phyloP scores from a whole-genome alignment of 2,888 invertebrate genomes.

The Octonoba sinensis region DNA sequence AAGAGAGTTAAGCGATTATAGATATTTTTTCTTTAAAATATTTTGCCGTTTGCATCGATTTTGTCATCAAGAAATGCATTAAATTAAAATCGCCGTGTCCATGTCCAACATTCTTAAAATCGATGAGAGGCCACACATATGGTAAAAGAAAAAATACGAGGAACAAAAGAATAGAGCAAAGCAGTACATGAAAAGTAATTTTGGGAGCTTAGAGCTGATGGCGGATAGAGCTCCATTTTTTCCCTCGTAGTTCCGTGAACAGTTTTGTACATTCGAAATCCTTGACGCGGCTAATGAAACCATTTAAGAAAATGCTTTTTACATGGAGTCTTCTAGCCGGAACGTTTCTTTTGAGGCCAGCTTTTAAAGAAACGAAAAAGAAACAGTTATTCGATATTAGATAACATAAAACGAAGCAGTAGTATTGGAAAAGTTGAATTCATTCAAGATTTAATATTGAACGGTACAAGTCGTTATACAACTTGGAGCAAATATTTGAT shows the following conservation, averaged over 20 bases:
- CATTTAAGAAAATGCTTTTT: constrained; percentile 8
- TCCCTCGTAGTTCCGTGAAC: not conserved
- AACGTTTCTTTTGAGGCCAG: no score
- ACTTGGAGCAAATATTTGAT: no score
- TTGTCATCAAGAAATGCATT: constrained; percentile 47
- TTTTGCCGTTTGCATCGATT: constrained; percentile 28
- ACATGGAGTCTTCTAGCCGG: no score
- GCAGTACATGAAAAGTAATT: not conserved
- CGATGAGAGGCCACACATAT: not conserved
- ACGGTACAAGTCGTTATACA: no score
- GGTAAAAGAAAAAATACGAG: not conserved
- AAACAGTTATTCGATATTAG: no score
- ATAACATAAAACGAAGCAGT: no score
- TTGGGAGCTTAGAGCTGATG: constrained; percentile 9
- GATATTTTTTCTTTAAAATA: not conserved
- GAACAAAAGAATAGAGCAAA: not conserved
- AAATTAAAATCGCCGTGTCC: constrained; percentile 23
- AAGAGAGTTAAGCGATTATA: no score
- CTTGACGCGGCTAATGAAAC: constrained; percentile 13
- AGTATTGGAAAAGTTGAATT: no score
- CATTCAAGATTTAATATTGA: no score
- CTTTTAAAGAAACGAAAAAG: no score
- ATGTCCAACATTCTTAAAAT: not conserved
- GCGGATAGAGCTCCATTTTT: constrained; percentile 11
- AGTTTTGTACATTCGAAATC: not conserved